Base-by-base conservation (phyloP, 2,888 invertebrate genomes). In the Eledona agricola region DNA sequence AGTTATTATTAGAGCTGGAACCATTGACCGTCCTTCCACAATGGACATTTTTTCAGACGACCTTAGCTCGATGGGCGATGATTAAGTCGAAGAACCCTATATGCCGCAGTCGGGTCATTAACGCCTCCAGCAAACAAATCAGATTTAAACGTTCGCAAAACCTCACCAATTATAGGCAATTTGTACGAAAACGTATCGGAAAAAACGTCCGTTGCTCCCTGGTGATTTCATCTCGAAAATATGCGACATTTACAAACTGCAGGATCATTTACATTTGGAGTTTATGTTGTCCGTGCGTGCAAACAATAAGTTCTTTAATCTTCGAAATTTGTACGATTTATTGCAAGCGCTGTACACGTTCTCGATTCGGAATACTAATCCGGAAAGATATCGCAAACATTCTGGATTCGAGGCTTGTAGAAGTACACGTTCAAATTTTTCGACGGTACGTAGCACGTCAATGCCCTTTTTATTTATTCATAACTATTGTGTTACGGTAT, bases 21-120 rank as follows among this genome's bases (percentile, higher is more conserved):
- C 19, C 42, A 26, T 42, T 50, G 50, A 50, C 50, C 51, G 51
- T 37, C 51, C 51, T 51, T 51, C 43, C 6, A 22, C 25, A 28
- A 40, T 26, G 6, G 34, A 15, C 47, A 37, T 19, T 37, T 47
- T 31, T 17, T 10, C 15, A 6, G 12, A 20, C 51, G 51, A 51
- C 51, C 51, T 51, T 51, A 45, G 11, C 35, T 29, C 31, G 32
- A 15, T n/a, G 13, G 12, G 12, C 22, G 22, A 38, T 51, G 51
- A 51, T 51, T 51, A 51, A 51, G 42, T 32, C 20, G 25, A 25
- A 23, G 16, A 46, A 34, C 35, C 42, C 34, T 51, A 28, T 28
- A 15, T 10, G n/a, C 7, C 32, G 19, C 31, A 31, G 26, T 23
- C 40, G 37, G 38, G 12, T 35, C 34, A 26, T 35, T 9, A 5